Percentiles rank a stretch among this genome's conserved stretches.
These are phyloP conservation scores for Pimpla rufipes DNA, from an alignment of 2,888 invertebrate species.

Conservation along the genomic window DNA sequence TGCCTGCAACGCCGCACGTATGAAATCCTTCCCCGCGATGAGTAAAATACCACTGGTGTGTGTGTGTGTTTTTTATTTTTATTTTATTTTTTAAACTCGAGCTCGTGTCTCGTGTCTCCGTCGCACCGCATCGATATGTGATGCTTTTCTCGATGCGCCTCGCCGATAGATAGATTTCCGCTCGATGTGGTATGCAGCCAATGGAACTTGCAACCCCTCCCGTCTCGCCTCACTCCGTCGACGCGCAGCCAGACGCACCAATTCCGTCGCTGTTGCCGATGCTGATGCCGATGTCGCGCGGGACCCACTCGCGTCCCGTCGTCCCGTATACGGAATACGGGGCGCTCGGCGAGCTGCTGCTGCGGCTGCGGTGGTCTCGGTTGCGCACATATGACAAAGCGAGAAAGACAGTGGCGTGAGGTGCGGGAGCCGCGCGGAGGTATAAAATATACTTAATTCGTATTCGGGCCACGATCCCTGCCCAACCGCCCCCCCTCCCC, in stretches of 20 bases:
- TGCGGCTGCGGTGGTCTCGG: not conserved
- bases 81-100: not conserved
- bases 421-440: constrained; percentile 49
- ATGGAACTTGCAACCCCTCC: constrained; percentile 26
- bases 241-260: constrained; percentile 38
- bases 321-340: constrained; percentile 23
- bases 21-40: no score
- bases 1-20: no score
- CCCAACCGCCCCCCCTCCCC: constrained; percentile 77
- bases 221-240: constrained; percentile 18
- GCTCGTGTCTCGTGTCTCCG: no score
- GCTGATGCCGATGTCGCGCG: constrained; percentile 41
- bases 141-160: not conserved
- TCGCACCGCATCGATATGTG: no score
- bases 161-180: constrained; percentile 10
- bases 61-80: not conserved
- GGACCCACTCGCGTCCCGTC: constrained; percentile 2
- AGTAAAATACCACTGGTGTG: not conserved
- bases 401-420: constrained; percentile 45
- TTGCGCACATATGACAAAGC: constrained; percentile 25
- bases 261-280: constrained; percentile 40
- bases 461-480: constrained; percentile 83
- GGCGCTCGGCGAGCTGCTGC: not conserved
- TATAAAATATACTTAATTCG: constrained; percentile 83
- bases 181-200: not conserved